Evolutionary conservation across 2,888 invertebrate genomes (phyloP), one percentile per base, ranked within the genome.

Genomic region (Cistogaster globosa): DNA sequence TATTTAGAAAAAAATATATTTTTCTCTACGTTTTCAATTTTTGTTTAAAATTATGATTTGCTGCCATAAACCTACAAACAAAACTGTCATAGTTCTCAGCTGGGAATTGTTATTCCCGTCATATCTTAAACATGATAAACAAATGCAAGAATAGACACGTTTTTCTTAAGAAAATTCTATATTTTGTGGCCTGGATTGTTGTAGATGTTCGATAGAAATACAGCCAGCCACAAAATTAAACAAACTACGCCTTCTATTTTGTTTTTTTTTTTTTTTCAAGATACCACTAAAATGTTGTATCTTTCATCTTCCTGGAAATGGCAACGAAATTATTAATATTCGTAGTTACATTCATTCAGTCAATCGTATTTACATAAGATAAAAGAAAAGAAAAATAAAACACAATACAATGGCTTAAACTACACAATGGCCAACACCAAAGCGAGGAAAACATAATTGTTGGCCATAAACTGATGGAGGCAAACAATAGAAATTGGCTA

Each of bases 321-420:
- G 69, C 69, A 69, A 53, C 75, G 48, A 85, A 85, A 85, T 85
- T 85, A 85, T 82, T 79, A 78, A 78, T 82, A 82, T 85, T 85
- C 69, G 32, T 57, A 62, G 45, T 42, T 63, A 71, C 69, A 78
- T 69, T 67, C 76, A 58, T 20, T 48, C 76, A 58, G 57, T 45
- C 67, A 12, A 18, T 48, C 48, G 57, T 78, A 78, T 78, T 78
- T 83, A 83, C 82, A 83, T 77, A 83, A 71, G 53, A 65, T 38
- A 36, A 45, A 12, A 22, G 5, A 42, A 32, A 32, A 3, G 6
- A 32, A 7, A 32, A 32, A 32, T n/a, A n/a, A n/a, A 9, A 42
- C 42, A 42, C 18, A n/a, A n/a, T 14, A 57, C 71, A 71, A 71
- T 58, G 48, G 53, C 58, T 42, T 42, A 60, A 53, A 78, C 38